Evolutionary conservation across 2,888 invertebrate species (phyloP).

Genomic region (Tachystola acroxantha): DNA sequence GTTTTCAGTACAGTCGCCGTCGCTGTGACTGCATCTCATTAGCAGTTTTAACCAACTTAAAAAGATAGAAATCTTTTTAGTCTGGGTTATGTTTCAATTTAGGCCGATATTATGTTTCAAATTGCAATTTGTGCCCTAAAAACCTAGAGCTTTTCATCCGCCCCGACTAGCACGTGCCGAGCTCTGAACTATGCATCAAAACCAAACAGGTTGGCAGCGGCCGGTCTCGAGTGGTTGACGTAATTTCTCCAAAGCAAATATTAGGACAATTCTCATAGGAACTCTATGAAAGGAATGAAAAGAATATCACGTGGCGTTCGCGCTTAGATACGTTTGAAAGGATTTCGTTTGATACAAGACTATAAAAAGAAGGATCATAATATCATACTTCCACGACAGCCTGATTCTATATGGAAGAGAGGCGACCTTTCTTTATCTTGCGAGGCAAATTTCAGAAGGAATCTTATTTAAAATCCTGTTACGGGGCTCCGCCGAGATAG

Average conservation of each 20-base stretch:
- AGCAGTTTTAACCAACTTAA: constrained; percentile 6
- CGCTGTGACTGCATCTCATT: constrained; percentile 8
- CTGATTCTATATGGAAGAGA: constrained; percentile 62
- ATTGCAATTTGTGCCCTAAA: constrained; percentile 6
- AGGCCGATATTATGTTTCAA: constrained; percentile 4
- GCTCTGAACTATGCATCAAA: constrained; percentile 71
- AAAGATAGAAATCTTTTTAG: no score
- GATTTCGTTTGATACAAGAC: constrained; percentile 43
- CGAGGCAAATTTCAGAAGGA: constrained; percentile 69
- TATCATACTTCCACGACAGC: constrained; percentile 55
- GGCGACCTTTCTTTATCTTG: constrained; percentile 75
- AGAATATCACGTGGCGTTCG: constrained; percentile 47
- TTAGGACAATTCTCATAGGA: constrained; percentile 62
- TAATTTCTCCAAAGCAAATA: constrained; percentile 71
- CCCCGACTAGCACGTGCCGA: constrained; percentile 10
- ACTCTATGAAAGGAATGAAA: constrained; percentile 53
- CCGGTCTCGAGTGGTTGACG: constrained; percentile 48
- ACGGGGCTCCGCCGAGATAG: constrained; percentile 65
- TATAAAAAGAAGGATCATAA: constrained; percentile 58
- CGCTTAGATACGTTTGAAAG: constrained; percentile 36
- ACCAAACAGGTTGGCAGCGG: constrained; percentile 64
- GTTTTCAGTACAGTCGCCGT: constrained; percentile 10
- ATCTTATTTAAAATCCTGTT: constrained; percentile 78
- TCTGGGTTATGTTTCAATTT: no score
- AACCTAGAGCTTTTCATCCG: constrained; percentile 13